These are phyloP conservation scores for Hippocampus zosterae DNA, from an alignment of 2,113 vertebrate species.

Conservation along the genomic window DNA sequence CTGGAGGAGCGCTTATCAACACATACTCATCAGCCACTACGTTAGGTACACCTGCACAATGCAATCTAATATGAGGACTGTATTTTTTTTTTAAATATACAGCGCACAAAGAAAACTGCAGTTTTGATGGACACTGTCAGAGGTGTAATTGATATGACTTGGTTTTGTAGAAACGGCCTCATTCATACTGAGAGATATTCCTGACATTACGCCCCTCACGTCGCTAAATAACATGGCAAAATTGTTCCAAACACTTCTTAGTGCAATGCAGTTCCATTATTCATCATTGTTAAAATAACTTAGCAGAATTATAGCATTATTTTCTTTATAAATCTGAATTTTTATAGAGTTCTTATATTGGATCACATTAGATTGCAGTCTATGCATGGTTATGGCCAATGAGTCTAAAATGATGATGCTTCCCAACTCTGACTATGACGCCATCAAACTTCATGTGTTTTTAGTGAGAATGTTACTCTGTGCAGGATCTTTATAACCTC, in stretches of 20 bases:
- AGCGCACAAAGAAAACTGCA: background rate
- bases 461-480: conserved; percentile 3
- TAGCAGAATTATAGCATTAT: too few species aligned
- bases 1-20: background rate
- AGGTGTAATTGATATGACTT: background rate
- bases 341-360: too few species aligned
- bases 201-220: too few species aligned
- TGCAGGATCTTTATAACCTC: conserved; percentile 15
- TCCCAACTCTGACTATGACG: background rate
- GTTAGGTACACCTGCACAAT: background rate
- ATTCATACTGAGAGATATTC: background rate
- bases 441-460: background rate
- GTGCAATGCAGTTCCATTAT: background rate
- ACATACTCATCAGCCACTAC: background rate
- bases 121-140: background rate
- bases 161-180: background rate
- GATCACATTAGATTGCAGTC: too few species aligned
- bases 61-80: conserved; percentile 1
- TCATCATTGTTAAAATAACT: too few species aligned
- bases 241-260: too few species aligned
- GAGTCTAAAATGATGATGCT: too few species aligned
- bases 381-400: too few species aligned
- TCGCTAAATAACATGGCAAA: too few species aligned
- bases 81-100: background rate
- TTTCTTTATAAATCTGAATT: too few species aligned